Conservation (phyloP, 92 coral and sea anemone genomes). For the Actinernus sp. region DNA sequence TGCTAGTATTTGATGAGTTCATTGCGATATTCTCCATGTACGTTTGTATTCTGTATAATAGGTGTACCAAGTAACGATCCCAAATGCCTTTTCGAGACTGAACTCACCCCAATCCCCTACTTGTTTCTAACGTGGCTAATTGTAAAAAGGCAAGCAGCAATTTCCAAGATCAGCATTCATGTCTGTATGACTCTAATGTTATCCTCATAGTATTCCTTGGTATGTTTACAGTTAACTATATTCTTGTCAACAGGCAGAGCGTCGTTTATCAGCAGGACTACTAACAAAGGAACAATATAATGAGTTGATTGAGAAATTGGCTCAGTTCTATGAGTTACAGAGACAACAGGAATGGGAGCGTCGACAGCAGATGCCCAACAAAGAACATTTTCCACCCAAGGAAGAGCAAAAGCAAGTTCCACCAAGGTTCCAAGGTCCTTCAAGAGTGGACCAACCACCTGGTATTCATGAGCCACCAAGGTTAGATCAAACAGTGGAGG, state of each 20-base stretch:
- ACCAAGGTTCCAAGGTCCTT: neutral
- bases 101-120: too few relatives aligned
- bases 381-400: neutral
- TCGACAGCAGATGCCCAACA: slow-evolving; percentile 1
- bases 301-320: slow-evolving; percentile 88
- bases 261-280: slow-evolving; percentile 77
- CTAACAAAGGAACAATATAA: slow-evolving; percentile 87
- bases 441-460: slow-evolving; percentile 2
- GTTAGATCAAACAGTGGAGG: neutral
- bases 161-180: too few relatives aligned
- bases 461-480: neutral
- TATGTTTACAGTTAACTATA: neutral
- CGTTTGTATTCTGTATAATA: too few relatives aligned
- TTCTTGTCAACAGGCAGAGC: slow-evolving; percentile 9
- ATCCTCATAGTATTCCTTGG: neutral
- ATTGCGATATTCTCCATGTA: too few relatives aligned
- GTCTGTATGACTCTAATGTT: too few relatives aligned
- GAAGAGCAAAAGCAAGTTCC: neutral
- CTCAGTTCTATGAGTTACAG: slow-evolving; percentile 91
- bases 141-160: neutral
- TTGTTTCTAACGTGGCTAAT: too few relatives aligned
- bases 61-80: too few relatives aligned
- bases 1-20: too few relatives aligned
- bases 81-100: too few relatives aligned
- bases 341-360: slow-evolving; percentile 74